Conservation (phyloP, 2,113 vertebrate species). For the Aythya baeri region DNA sequence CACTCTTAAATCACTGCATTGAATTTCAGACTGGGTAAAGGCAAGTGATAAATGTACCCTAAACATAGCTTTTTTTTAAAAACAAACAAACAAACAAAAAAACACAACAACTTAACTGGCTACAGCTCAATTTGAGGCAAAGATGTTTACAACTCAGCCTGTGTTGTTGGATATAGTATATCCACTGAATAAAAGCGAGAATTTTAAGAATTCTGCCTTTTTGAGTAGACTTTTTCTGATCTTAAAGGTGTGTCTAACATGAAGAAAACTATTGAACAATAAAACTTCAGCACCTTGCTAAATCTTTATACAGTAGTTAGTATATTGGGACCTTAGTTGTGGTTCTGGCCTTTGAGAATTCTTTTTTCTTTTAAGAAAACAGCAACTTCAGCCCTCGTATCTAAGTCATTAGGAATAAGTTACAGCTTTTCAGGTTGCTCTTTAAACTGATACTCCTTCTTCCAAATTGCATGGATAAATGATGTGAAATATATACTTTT, state of each 20-base stretch:
- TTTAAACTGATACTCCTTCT: background rate
- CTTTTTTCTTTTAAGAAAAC: background rate
- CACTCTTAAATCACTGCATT: background rate
- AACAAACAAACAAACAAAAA: background rate
- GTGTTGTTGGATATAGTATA: background rate
- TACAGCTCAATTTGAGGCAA: background rate
- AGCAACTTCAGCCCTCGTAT: background rate
- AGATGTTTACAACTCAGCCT: background rate
- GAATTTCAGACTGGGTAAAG: background rate
- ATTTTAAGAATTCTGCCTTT: background rate
- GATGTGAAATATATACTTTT: background rate
- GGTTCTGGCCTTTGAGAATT: background rate
- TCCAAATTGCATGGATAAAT: background rate
- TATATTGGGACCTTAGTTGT: background rate
- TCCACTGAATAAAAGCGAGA: background rate
- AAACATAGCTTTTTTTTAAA: background rate
- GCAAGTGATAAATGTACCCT: background rate
- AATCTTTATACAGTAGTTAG: background rate
- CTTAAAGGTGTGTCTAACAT: background rate
- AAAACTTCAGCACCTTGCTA: background rate
- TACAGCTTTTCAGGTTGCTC: background rate
- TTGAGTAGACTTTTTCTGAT: background rate
- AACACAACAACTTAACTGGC: background rate
- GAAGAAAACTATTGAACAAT: background rate
- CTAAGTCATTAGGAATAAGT: background rate